Evolutionary conservation across 92 coral and sea anemone genomes (phyloP), one percentile per base, ranked within the genome.

Genomic region (Heliopora coerulea): DNA sequence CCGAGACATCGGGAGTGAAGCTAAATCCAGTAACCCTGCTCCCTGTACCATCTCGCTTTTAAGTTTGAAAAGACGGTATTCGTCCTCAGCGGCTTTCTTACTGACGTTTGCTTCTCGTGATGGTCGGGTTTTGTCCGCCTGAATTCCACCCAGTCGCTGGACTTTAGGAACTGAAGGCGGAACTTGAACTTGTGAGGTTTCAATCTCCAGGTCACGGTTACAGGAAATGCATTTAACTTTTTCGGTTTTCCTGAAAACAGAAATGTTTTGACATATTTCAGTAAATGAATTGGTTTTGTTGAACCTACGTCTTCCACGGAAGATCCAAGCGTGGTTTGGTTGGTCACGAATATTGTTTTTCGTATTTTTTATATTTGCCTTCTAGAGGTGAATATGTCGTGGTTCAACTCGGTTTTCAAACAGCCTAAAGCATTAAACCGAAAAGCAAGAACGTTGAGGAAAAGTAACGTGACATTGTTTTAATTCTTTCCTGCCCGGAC

Each of bases 211-310:
- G 31, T 86, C 88, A 21, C 96, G 89, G 68, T 91, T 91, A 72
- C 97, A 91, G 39, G 97, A 91, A 46, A 91, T 91, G 59, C 97
- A 91, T 54, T 87, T 91, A 44, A 86, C 97, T 49, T 89, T 91
- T 69, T 91, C 97, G 1, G 88, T 75, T 25, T 58, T 70, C 48
- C 84, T 80, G 70, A 24, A 19, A 26, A 50, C 0, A 21, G 65
- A 68, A 68, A 54, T 0, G 35, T 17, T 14, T 0, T 27, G 48
- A 46, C n/a, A 46, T 11, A 39, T 15, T 11, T 12, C 28, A 13
- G 41, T 27, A 12, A 14, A 49, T 23, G 6, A 15, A 24, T 24
- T 8, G 21, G 23, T 7, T 27, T 49, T 8, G 10, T 3, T n/a
- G n/a, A n/a, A n/a, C n/a, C n/a, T n/a, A n/a, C n/a, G n/a, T n/a